Percentiles rank a stretch among this genome's conserved stretches.
Conservation (phyloP, 2,113 vertebrate genomes). For the Chionis minor region DNA sequence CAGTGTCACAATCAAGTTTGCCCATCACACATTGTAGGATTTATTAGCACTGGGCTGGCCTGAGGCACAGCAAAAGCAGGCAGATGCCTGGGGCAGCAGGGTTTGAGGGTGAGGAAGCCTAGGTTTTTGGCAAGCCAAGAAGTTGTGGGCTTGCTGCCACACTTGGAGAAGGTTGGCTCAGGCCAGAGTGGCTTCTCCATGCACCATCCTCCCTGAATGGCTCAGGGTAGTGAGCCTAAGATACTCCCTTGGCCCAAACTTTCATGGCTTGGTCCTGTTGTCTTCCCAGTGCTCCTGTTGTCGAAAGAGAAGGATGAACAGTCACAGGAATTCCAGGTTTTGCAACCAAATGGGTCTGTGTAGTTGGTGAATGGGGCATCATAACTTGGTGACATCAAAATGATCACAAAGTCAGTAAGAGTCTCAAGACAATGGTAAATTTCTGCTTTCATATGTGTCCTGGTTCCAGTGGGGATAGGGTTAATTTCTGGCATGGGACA, state of each 20-base stretch:
- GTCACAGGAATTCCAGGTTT: background rate
- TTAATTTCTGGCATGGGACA: too few relatives aligned
- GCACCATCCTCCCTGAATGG: background rate
- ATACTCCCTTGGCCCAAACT: background rate
- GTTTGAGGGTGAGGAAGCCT: background rate
- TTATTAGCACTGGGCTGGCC: background rate
- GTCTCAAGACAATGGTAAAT: background rate
- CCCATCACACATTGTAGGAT: fast-evolving
- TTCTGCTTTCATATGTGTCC: background rate
- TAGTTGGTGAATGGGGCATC: background rate
- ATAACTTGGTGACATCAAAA: background rate
- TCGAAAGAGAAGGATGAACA: background rate
- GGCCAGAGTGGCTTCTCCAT: background rate
- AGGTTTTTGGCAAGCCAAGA: background rate
- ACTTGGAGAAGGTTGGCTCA: background rate
- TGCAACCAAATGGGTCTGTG: background rate
- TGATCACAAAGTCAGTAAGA: background rate
- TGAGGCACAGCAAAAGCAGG: background rate
- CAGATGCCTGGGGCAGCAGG: background rate
- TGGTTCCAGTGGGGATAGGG: too few relatives aligned
- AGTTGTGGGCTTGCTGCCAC: background rate
- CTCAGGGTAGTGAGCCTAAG: background rate
- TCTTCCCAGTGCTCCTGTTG: background rate
- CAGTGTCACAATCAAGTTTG: background rate
- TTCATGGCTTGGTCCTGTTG: background rate